Evolutionary conservation across 2,113 vertebrate species (phyloP), one percentile per base, ranked within the genome.

Genomic region (Nannobrachium achirus): DNA sequence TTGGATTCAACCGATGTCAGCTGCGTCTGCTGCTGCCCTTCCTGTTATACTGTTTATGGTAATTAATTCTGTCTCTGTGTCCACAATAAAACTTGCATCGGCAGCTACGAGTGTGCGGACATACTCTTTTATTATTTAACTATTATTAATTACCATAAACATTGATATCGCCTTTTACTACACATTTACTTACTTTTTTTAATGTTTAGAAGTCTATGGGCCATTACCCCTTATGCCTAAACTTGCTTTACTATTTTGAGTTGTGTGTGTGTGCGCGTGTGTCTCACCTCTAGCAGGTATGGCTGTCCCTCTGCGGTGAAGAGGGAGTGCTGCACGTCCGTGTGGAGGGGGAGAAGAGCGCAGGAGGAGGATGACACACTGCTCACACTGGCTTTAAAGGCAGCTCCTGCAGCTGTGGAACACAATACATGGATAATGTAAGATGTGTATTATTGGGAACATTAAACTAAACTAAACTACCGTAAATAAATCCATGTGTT

Each of bases 301-400:
- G 93, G 92, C 56, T 99, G 98, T 55, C 95, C 97, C 56, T 98
- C 97, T 13, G 95, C 92, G 71, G 95, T 93, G 89, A 98, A 98
- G 52, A 99, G 80, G 55, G 97, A 92, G 20, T 93, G 91, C 82
- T 96, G 93, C 19, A 98, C 94, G 83, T 98, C 96, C 9, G 93
- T 77, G 41, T 98, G 95, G 44, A 99, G 95, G 0, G 91, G 90
- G 67, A 99, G 82, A 46, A 96, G 93, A 0, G 92, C 83, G 42
- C 91, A 86, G 1, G 94, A 93, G 1, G 94, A 93, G 10, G 92
- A 2, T 0, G 93, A 69, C 76, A 91, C 83, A 49, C 91, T 80
- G 60, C 89, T 91, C 19, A 92, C 75, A 18, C 83, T 90, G 50
- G 93, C 93, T 83, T 94, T 96, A 78, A 92, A 96, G 10, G 82